Base-by-base conservation (phyloP, 2,113 vertebrate genomes). In the Thunnus maccoyii region DNA sequence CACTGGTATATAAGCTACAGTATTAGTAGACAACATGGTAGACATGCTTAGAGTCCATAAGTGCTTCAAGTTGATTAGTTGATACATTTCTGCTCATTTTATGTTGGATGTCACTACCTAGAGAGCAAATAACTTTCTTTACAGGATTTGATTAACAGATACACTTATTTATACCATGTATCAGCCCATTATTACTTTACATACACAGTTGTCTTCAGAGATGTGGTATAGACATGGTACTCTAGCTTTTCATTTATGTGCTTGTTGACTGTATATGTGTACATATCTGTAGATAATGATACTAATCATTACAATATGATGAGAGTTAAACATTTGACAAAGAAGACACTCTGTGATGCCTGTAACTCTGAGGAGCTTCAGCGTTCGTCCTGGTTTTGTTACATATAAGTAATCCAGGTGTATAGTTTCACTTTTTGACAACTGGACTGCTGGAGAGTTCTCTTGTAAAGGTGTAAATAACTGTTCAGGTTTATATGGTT, bases 391-490 rank as follows among this genome's bases (percentile, higher is more conserved):
- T n/a, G 16, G 60, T 47, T 68, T 82, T 72, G 56, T 57, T 61
- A 41, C 36, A 47, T 16, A 10, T 65, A 54, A 78, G 52, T 65
- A 3, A 57, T 16, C 22, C 65, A 61, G 52, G 71, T 70, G 48
- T 72, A 18, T 47, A 50, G 63, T 81, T 78, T 74, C 27, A 47
- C 32, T 50, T 92, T 85, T 63, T 71, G 41, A 72, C 84, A 64
- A 71, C 78, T 90, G 68, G 71, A 83, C 72, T 82, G 84, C 81
- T 83, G 48, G 58, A 77, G 65, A 83, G 55, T 66, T 83, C 48
- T 75, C 55, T 52, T 85, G 76, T 85, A 75, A 82, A 91, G 20
- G 72, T 92, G 88, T 89, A 89, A 85, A 90, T 87, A 88, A 30
- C 68, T 87, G 72, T 58, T 71, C 32, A 58, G 73, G 72, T 82